Percentiles rank a stretch among this genome's conserved stretches.
Evolutionary conservation across 2,113 vertebrate genomes (phyloP).

Genomic region (Microcebus murinus): DNA sequence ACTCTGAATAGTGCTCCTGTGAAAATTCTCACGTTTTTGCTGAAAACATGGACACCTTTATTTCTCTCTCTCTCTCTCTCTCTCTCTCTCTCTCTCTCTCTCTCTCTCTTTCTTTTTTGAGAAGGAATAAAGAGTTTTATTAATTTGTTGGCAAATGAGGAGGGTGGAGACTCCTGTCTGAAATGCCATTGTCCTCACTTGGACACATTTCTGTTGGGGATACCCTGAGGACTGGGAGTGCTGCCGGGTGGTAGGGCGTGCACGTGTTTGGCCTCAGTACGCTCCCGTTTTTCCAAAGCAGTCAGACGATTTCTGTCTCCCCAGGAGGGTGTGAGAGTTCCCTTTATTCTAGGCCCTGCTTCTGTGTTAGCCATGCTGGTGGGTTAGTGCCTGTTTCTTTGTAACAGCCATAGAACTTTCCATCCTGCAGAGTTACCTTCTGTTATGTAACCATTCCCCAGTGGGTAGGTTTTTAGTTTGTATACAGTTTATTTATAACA

Average conservation of each 20-base stretch:
- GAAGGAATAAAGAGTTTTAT: too few relatives aligned
- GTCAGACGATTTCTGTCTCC: accelerated
- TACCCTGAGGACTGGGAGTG: accelerated
- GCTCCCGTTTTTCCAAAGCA: neutral
- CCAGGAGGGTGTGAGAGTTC: too few relatives aligned
- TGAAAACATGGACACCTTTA: neutral
- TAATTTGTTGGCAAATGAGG: too few relatives aligned
- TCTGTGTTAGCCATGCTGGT: neutral
- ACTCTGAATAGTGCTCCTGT: neutral
- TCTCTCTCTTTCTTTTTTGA: too few relatives aligned
- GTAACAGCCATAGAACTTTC: neutral
- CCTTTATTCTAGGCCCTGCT: neutral
- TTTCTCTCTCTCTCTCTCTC: neutral
- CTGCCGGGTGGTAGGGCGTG: neutral
- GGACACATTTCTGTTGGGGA: neutral
- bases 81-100: too few relatives aligned
- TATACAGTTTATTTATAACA: neutral
- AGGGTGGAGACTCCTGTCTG: too few relatives aligned
- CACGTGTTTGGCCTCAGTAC: neutral
- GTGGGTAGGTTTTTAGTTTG: neutral
- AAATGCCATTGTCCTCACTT: too few relatives aligned
- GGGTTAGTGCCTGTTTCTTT: neutral
- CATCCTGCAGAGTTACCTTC: neutral
- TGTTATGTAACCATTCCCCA: neutral
- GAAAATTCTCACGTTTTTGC: neutral